Percentiles rank a stretch among this genome's conserved stretches.
These are phyloP conservation scores for Chironex yamaguchii DNA, from an alignment of 30 jellyfish, hydroid and myxozoan genomes.

Conservation along the genomic window DNA sequence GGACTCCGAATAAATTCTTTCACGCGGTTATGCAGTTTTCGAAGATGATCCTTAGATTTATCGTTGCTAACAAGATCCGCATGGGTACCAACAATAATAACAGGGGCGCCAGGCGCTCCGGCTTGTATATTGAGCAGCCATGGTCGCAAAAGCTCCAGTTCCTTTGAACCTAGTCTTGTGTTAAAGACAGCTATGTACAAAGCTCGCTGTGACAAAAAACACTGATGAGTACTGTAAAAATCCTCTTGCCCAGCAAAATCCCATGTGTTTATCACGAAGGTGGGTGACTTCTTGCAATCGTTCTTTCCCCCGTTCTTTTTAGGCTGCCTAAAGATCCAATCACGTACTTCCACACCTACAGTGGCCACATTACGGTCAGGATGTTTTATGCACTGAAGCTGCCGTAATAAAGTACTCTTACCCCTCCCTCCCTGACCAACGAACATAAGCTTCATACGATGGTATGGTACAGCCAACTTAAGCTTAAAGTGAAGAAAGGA, in stretches of 20 bases:
- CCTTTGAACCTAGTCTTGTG: constrained; percentile 81
- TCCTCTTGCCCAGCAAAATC: constrained; percentile 97
- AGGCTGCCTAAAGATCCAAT: constrained; percentile 76
- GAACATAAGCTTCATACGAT: constrained; percentile 83
- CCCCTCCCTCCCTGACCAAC: constrained; percentile 96
- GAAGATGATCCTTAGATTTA: constrained; percentile 8
- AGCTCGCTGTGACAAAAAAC: constrained; percentile 85
- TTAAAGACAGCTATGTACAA: constrained; percentile 92
- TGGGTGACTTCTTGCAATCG: constrained; percentile 40
- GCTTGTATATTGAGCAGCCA: constrained; percentile 95
- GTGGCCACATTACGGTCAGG: constrained; percentile 74
- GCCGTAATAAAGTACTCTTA: constrained; percentile 77
- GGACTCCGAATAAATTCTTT: constrained; percentile 71
- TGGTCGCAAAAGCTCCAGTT: constrained; percentile 84
- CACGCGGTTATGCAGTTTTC: constrained; percentile 8
- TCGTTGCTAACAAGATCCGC: constrained; percentile 71
- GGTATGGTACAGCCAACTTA: constrained; percentile 84
- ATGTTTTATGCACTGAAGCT: constrained; percentile 73
- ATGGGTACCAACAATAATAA: constrained; percentile 91
- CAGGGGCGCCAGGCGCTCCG: constrained; percentile 91
- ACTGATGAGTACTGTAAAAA: constrained; percentile 89
- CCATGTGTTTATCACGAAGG: constrained; percentile 80
- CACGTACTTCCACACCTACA: constrained; percentile 81
- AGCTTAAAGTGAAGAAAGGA: constrained; percentile 70
- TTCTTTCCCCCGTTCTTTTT: constrained; percentile 30